These are phyloP conservation scores for Torymus auratus DNA, from an alignment of 2,888 invertebrate genomes.

Conservation along the genomic window DNA sequence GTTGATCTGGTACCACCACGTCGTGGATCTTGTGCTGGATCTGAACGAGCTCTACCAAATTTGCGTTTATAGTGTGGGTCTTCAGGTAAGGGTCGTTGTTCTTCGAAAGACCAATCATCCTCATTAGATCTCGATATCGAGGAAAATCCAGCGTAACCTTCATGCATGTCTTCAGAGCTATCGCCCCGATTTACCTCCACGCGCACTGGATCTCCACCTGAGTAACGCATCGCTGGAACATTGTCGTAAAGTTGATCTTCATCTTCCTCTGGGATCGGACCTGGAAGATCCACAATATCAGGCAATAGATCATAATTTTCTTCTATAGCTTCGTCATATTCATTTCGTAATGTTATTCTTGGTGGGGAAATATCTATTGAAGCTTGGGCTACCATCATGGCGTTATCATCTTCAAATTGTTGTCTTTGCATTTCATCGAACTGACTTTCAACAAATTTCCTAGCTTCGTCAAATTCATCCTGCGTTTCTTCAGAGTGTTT, in stretches of 20 bases:
- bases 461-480: conserved; percentile 68
- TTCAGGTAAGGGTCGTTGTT: conserved; percentile 60
- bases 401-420: conserved; percentile 63
- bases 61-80: conserved; percentile 54
- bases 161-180: conserved; percentile 74
- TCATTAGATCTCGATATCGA: conserved; percentile 66
- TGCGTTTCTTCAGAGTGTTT: conserved; percentile 45
- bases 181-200: conserved; percentile 71
- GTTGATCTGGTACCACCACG: conserved; percentile 77
- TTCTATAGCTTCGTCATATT: conserved; percentile 70
- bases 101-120: conserved; percentile 72
- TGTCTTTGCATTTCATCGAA: conserved; percentile 69
- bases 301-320: conserved; percentile 68
- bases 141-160: conserved; percentile 70
- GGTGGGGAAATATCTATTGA: conserved; percentile 69
- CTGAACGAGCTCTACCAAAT: conserved; percentile 67
- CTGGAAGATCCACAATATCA: conserved; percentile 65
- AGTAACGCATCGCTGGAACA: conserved; percentile 74
- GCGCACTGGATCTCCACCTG: conserved; percentile 67
- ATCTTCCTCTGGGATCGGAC: conserved; percentile 73
- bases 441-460: conserved; percentile 72
- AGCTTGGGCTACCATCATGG: conserved; percentile 52
- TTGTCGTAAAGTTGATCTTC: conserved; percentile 73
- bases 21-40: conserved; percentile 63
- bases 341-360: conserved; percentile 66